A percentile compares a stretch with the other conserved stretches of the same genome.
Evolutionary conservation across 2,797 vertebrate species (phyloP).

Genomic region (Hydrophis major): DNA sequence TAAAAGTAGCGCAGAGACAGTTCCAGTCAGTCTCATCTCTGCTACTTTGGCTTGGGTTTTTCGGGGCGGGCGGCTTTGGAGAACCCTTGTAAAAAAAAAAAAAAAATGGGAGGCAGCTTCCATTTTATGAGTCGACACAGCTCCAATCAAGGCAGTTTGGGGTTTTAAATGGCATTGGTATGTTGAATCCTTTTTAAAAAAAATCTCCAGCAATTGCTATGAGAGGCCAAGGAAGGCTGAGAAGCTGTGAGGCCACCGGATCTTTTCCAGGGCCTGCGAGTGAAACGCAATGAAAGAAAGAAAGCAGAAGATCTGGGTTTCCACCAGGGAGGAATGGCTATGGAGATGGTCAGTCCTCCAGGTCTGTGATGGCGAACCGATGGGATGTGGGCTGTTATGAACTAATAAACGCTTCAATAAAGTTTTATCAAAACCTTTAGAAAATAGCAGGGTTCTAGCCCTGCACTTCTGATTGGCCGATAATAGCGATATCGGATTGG

Average conservation of each 20-base stretch:
- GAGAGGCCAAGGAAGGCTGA: neutral
- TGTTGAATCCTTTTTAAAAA: neutral
- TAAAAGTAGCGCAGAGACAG: neutral
- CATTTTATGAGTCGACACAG: no score
- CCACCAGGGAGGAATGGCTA: neutral
- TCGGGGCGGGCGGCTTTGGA: neutral
- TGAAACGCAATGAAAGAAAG: neutral
- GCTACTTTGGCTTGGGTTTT: neutral
- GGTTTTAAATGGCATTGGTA: neutral
- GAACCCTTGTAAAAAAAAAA: neutral
- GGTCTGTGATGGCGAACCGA: no score
- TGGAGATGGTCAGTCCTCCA: neutral
- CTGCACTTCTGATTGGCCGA: no score
- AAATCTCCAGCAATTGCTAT: neutral
- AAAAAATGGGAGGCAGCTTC: neutral
- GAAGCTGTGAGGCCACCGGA: neutral
- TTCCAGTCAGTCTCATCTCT: neutral
- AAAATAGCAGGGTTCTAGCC: no score
- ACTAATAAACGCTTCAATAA: no score
- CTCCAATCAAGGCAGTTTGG: neutral
- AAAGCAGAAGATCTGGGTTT: neutral
- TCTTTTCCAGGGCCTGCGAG: neutral
- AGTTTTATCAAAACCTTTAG: no score
- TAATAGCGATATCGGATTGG: no score
- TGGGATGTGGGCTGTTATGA: no score